Evolutionary conservation across 1,140 invertebrate genomes (phyloP), one percentile per base, ranked within the genome.

Genomic region (Octopus sinensis): DNA sequence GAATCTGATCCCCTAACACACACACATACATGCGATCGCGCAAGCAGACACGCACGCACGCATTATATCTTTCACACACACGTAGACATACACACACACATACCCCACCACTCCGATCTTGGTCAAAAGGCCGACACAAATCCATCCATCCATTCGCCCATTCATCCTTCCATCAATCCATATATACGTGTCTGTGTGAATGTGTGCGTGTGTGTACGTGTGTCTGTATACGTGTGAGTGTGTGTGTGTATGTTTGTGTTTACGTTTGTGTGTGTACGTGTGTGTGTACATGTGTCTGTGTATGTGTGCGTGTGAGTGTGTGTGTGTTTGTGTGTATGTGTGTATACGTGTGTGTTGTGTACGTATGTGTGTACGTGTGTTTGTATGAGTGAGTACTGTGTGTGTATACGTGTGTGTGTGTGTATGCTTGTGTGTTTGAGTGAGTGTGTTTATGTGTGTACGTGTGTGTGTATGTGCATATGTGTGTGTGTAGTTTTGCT

Each of bases 111-210:
- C 2, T 43, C 30, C 30, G 30, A 43, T 43, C 30, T 43, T 43
- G 30, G 30, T 2, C 30, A 43, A 43, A 43, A 43, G 30, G 30
- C 30, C 30, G 30, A 2, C 30, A 43, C 30, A 43, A 43, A 43
- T 43, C 30, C 30, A 3, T 62, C 17, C 56, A 10, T 1, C 9
- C 17, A 9, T 17, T 3, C 56, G 3, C 9, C 9, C 56, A 1
- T 9, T 3, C 17, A 10, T 3, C 17, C 9, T 1, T 62, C 3
- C 56, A 62, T 62, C 17, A 0, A 3, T 62, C 9, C 9, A 17
- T 17, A 1, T 2, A 1, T 9, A 1, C 3, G 3, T 17, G 3
- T 62, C 1, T 10, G 1, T 3, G 17, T 62, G 17, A 1, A 3
- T 62, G 56, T 62, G 56, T 62, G 56, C 3, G 56, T 62, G 56